Base-by-base conservation (phyloP, 2,113 vertebrate species). In the Gnathonemus echidnorhynchus region DNA sequence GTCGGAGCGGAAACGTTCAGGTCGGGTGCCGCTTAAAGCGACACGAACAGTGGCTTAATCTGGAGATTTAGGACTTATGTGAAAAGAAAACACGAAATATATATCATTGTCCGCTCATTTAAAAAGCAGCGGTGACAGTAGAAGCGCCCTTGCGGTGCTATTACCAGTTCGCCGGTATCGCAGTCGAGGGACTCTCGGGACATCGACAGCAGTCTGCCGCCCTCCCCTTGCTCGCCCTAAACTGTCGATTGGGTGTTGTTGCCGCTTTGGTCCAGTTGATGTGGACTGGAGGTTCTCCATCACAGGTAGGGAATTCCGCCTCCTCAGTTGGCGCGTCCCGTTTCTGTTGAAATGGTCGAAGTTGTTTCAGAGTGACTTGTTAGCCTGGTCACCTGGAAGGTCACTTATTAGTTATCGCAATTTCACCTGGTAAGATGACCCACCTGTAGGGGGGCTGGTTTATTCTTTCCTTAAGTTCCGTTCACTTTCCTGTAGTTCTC, bases 1-100 rank as follows among this genome's bases (percentile, higher is more conserved):
- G 85, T 87, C 27, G 91, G 94, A 92, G 92, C 94, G 94, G 94
- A 94, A 96, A 95, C 53, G 91, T 90, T 88, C 13, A 91, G 31
- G 2, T 87, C 15, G 8, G 6, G 31, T 8, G 48, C 27, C 19
- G 15, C 48, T 35, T 56, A 87, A n/a, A 53, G 27, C 50, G 11
- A 50, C 49, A 87, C 50, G 2, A 56, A 87, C 48, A 53, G 8
- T 31, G 13, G 27, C 45, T 6, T 39, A 53, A 87, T 53, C 50
- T 17, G 35, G 35, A 21, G 31, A 80, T 42, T 80, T 39, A 17
- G 35, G 17, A 15, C 5, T 39, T 77, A 5, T 6, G 74, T 35
- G 39, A 19, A 39, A 39, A 5, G 1, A 39, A 77, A 77, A 80
- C 31, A 39, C 4, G 35, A 42, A 19, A 53, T 74, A 49, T 45